Conservation (phyloP, 2,113 vertebrate genomes). For the Parotia lawesii region DNA sequence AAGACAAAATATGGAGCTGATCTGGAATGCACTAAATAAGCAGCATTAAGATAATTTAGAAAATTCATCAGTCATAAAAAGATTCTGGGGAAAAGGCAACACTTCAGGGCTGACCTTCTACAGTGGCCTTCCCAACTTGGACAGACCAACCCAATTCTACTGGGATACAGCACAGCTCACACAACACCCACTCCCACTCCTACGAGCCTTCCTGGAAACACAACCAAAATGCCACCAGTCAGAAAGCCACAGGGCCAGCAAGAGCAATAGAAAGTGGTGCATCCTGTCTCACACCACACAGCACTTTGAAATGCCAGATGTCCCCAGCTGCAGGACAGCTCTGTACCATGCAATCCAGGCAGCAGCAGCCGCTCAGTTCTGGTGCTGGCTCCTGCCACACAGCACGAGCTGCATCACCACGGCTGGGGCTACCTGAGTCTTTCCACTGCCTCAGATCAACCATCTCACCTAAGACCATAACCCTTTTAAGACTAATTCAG, state of each 20-base stretch:
- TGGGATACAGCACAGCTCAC: accelerated
- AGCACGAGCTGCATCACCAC: accelerated
- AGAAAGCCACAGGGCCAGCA: not conserved
- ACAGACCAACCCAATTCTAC: not conserved
- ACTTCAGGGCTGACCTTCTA: accelerated
- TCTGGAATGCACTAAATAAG: not conserved
- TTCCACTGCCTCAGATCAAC: not conserved
- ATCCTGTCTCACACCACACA: not conserved
- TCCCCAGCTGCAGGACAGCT: not conserved
- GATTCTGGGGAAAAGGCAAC: not conserved
- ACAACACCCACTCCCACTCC: not conserved
- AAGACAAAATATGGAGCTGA: constrained; percentile 44
- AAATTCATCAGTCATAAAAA: not conserved
- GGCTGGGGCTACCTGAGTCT: not conserved
- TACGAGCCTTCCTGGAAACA: not conserved
- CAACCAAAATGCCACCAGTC: accelerated
- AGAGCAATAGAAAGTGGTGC: accelerated
- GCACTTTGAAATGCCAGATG: not conserved
- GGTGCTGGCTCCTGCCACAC: not conserved
- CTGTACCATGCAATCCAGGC: accelerated
- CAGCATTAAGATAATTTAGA: not conserved
- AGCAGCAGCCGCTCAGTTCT: not conserved
- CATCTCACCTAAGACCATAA: not conserved
- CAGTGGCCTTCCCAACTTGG: not conserved
- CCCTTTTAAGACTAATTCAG: not conserved